Percentiles rank a stretch among this genome's conserved stretches.
Evolutionary conservation across 1,140 invertebrate species (phyloP).

Genomic region (Nephila pilipes): DNA sequence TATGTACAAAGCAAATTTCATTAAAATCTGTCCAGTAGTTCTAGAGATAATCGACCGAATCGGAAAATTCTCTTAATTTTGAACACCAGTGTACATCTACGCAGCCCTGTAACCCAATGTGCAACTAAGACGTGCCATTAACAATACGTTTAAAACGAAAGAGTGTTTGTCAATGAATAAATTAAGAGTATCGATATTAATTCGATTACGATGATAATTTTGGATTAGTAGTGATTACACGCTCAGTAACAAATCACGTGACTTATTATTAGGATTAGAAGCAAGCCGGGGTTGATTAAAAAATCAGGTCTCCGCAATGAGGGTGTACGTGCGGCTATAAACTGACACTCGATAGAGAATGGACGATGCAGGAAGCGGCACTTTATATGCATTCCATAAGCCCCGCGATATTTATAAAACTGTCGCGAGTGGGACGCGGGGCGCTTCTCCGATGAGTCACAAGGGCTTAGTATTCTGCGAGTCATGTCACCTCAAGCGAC

Average conservation of each 20-base stretch:
- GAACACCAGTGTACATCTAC: too few species aligned
- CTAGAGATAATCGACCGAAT: too few species aligned
- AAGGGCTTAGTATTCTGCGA: not conserved
- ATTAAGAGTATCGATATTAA: too few species aligned
- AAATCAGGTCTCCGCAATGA: not conserved
- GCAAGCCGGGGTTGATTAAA: not conserved
- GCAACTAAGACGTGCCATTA: too few species aligned
- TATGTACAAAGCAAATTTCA: too few species aligned
- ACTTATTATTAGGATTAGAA: not conserved
- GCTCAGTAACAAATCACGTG: not conserved
- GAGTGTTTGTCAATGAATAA: too few species aligned
- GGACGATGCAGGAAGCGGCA: not conserved
- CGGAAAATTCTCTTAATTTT: too few species aligned
- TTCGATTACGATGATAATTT: too few species aligned
- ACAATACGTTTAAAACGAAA: too few species aligned
- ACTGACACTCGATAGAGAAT: not conserved
- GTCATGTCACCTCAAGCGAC: not conserved
- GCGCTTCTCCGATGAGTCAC: not conserved
- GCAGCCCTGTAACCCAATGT: too few species aligned
- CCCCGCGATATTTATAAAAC: constrained; percentile 26
- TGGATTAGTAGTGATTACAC: too few species aligned
- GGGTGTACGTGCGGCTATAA: not conserved
- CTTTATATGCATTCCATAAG: not conserved
- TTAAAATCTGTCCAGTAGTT: too few species aligned
- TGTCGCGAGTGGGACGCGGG: not conserved